Evolutionary conservation across 2,797 vertebrate species (phyloP), one percentile per base, ranked within the genome.

Genomic region (Bovichtus variegatus): DNA sequence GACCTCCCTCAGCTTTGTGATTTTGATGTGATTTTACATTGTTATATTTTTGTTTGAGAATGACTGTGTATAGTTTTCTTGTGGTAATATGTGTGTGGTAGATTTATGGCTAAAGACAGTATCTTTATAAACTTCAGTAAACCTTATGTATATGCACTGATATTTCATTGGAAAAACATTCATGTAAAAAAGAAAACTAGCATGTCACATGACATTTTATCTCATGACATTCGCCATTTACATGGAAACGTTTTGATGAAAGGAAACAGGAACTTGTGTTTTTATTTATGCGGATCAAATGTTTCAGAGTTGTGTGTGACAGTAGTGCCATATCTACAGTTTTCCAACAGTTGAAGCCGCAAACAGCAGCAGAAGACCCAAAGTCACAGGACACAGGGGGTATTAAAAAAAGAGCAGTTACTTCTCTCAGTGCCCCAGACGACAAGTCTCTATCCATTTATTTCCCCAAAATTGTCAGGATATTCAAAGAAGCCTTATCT

Each of bases 231-330:
- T 55, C 51, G 31, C 9, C 4, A 5, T 2, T 60, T 8, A 19
- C 51, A 43, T 10, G 16, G 31, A 71, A 43, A 59, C 15, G 18
- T 44, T 40, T 9, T 38, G 31, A 40, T 3, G 21, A 62, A 43
- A 41, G 36, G 40, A 86, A 91, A 89, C 27, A 71, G 85, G 86
- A 92, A 89, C 64, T 78, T 6, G 10, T 67, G 15, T 16, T 65
- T 66, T 65, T 79, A 57, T 76, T 76, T 29, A 25, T 23, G 53
- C 7, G 1, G 31, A 18, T 51, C 16, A 81, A 60, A 73, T 46
- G 49, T 54, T 49, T 73, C 3, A 66, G 3, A 41, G 31, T 5
- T 43, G 10, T 19, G n/a, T 55, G 47, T 61, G 58, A 54, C 71
- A 36, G 16, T 81, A 57, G 12, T 80, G 50, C 41, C 50, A 34